Evolutionary conservation across 2,797 vertebrate genomes (phyloP), one percentile per base, ranked within the genome.

Genomic region (Bradypodion pumilum): DNA sequence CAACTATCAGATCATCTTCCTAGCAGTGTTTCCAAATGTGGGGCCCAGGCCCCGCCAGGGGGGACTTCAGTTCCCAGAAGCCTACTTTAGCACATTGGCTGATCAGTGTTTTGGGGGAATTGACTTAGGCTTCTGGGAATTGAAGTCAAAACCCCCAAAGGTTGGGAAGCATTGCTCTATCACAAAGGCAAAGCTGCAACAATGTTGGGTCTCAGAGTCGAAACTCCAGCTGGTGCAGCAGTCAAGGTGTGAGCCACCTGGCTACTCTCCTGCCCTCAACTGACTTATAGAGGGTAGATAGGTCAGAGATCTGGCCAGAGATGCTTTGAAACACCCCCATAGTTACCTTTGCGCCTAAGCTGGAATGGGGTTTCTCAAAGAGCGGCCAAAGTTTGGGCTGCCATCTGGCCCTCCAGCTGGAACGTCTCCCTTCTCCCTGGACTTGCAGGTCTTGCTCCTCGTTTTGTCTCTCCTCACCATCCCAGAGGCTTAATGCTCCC

Each of bases 321-420:
- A 40, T 21, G 29, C 23, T 65, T 27, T 44, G 37, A 42, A 81
- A 12, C 16, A n/a, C 1, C 40, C 21, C 46, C 3, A 2, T 16
- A 21, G 62, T 93, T 94, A 94, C 92, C 88, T 93, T 94, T 63
- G 86, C 83, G 46, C 83, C 72, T 74, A 88, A 72, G 27, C 91
- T 93, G 62, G 90, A 93, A 78, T 76, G 80, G 10, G 80, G 80
- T 49, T 93, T 90, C 78, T 92, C 91, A 87, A 95, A 93, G 21
- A 88, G 35, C 56, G 88, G 40, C 85, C 88, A 93, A 56, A 95
- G 87, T 68, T 88, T 94, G 16, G 78, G 83, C 62, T 92, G 90
- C 91, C 91, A 92, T 1, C 35, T 88, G 46, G 74, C 76, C 83
- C 68, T 74, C 85, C 91, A 90, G 83, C 23, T 74, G 72, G 80